Conservation (phyloP, 1,140 invertebrate genomes). For the Marisa cornuarietis region DNA sequence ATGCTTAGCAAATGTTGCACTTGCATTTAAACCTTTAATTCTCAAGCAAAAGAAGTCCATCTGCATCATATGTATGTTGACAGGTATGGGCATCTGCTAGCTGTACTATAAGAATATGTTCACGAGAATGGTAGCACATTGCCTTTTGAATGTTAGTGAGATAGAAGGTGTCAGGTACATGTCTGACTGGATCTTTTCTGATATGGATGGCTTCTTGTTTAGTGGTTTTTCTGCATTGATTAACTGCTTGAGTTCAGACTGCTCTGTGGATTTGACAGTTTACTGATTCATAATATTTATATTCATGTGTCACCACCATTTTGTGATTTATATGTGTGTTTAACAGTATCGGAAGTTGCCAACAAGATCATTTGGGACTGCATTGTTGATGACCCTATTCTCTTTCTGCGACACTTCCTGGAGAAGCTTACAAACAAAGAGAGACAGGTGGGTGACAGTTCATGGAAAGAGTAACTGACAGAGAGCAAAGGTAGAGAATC, state of each 20-base stretch:
- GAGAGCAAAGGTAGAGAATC: neutral
- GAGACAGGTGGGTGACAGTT: constrained; percentile 70
- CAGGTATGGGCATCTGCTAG: neutral
- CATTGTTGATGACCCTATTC: constrained; percentile 95
- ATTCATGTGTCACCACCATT: neutral
- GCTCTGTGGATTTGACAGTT: neutral
- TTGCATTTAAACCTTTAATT: too few species aligned
- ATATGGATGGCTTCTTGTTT: too few species aligned
- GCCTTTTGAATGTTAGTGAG: too few species aligned
- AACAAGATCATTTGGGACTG: constrained; percentile 92
- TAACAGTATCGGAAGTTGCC: constrained; percentile 72
- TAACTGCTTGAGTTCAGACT: neutral
- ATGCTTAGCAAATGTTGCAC: too few species aligned
- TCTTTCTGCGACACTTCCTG: constrained; percentile 95
- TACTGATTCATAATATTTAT: neutral
- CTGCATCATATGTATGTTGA: too few species aligned
- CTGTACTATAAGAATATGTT: neutral
- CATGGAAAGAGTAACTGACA: neutral
- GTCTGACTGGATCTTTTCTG: too few species aligned
- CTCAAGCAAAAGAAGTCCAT: neutral
- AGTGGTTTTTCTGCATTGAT: neutral
- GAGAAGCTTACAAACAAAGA: constrained; percentile 92
- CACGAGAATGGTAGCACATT: neutral
- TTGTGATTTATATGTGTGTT: too few species aligned
- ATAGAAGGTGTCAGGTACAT: too few species aligned